Conservation (phyloP, 23 tunicate species). For the Diplosoma virens region DNA sequence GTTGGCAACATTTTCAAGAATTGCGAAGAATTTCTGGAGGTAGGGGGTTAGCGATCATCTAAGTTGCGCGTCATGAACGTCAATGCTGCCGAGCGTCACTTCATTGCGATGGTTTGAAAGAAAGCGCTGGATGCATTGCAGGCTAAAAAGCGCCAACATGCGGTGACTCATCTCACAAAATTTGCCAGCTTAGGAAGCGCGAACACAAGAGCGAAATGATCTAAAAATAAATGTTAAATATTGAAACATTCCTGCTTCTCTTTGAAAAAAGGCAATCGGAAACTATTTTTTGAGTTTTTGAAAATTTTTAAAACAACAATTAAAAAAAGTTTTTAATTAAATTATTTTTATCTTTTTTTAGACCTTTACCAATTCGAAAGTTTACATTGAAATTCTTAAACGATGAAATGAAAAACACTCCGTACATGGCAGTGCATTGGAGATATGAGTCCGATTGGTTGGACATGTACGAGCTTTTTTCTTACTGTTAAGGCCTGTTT, state of each 20-base stretch:
- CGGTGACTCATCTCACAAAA: too few species aligned
- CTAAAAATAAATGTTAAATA: background rate
- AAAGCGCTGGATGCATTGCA: too few species aligned
- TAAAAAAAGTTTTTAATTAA: background rate
- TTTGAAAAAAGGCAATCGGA: background rate
- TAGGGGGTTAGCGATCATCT: background rate
- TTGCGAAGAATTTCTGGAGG: constrained; percentile 81
- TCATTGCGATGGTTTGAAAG: too few species aligned
- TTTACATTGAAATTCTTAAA: constrained; percentile 72
- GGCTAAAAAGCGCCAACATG: too few species aligned
- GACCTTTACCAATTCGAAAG: constrained; percentile 79
- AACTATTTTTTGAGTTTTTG: background rate
- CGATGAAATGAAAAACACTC: constrained; percentile 63
- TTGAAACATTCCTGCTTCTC: background rate
- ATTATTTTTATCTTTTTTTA: constrained; percentile 1
- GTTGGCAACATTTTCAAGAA: constrained; percentile 85
- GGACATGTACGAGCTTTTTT: constrained; percentile 98
- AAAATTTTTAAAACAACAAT: background rate
- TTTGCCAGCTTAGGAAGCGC: too few species aligned
- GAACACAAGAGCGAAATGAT: too few species aligned
- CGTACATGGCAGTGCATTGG: constrained; percentile 96
- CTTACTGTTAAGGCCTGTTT: too few species aligned
- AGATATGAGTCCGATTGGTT: constrained; percentile 99
- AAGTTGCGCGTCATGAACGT: too few species aligned
- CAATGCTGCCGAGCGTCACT: too few species aligned